Evolutionary conservation across 53 echinoderm and acorn worm genomes (phyloP), one percentile per base, ranked within the genome.

Genomic region (Arbacia lixula): DNA sequence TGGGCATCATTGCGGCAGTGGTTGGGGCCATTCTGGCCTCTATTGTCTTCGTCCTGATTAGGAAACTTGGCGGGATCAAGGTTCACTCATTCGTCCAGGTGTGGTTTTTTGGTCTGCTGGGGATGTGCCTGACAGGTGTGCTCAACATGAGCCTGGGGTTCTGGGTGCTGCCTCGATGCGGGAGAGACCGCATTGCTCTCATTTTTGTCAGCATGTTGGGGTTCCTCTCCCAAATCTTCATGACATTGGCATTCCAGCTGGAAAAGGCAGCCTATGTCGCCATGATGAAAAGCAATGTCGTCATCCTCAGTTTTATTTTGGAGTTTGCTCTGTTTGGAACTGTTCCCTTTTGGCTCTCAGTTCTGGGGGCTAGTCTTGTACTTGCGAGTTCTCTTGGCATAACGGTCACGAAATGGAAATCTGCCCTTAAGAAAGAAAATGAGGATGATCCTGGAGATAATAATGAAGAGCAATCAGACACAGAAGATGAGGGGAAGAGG

Each of bases 31-130:
- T 81, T 20, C 43, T 43, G 5, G 49, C 17, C 26, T 50, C 82
- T 5, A n/a, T 27, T 5, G 82, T 63, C 33, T 81, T 30, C 12
- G 82, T 81, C 27, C 17, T 42, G 17, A 17, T 43, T n/a, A 40
- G 82, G 31, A 81, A 81, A 32, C 82, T 81, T 46, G 82, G 82
- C 24, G 64, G 82, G n/a, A 81, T 81, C 82, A 81, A 29, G 1
- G 63, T 81, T 40, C 82, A 81, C 28, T 64, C 62, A 2, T 16
- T 81, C 9, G 29, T 26, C 49, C 62, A 63, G 49, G n/a, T 63
- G 19, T 63, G 27, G 43, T 20, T 31, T 31, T 81, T 63, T 28
- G 82, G 62, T 12, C 0, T 61, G 5, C 17, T 31, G 11, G 82
- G 82, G 6, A 27, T 19, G 0, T 3, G 62, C 64, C 2, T 64